Conservation (phyloP, 2,113 vertebrate species). For the Eretmochelys imbricata region DNA sequence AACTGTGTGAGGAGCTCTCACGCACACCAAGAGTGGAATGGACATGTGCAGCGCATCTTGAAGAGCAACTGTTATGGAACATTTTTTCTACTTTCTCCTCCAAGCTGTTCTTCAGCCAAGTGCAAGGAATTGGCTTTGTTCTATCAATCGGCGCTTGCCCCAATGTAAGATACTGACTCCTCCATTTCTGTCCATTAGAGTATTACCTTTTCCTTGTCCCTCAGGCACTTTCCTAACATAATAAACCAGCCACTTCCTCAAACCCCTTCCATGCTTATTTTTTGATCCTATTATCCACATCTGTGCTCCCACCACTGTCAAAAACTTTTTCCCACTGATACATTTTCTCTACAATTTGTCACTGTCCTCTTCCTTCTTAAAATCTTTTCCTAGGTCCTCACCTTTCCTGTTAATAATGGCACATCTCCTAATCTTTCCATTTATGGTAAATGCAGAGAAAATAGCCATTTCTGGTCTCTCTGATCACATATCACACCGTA, state of each 20-base stretch:
- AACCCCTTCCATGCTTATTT: not conserved
- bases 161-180: not conserved
- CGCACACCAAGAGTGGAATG: not conserved
- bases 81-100: not conserved
- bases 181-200: not conserved
- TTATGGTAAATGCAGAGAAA: not conserved
- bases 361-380: not conserved
- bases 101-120: not conserved
- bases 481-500: not conserved
- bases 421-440: not conserved
- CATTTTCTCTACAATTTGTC: not conserved
- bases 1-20: not conserved
- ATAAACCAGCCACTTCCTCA: not conserved
- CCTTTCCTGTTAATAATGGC: not conserved
- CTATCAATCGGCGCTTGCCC: not conserved
- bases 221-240: not conserved
- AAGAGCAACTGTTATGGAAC: not conserved
- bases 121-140: not conserved
- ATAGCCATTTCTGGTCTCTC: not conserved
- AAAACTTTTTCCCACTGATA: not conserved
- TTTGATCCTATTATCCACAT: not conserved
- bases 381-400: not conserved
- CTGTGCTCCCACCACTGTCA: not conserved
- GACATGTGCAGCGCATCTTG: not conserved
- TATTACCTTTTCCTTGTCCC: not conserved